These are phyloP conservation scores for Cepaea nemoralis DNA, from an alignment of 1,140 invertebrate genomes.

Conservation along the genomic window DNA sequence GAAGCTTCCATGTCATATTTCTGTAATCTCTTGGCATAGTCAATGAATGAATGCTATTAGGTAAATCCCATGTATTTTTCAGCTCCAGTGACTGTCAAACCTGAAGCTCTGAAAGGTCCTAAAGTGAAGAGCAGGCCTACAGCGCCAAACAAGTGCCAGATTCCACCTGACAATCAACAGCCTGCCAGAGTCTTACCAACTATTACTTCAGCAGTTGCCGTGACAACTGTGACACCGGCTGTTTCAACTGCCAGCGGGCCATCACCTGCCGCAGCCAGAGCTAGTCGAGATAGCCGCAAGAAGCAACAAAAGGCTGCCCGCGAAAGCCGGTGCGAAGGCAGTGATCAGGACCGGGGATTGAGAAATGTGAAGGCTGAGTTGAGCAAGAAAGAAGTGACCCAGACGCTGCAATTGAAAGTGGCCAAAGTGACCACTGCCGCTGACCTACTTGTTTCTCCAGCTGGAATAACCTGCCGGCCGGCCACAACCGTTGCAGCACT, in stretches of 20 bases:
- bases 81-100: neutral
- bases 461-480: neutral
- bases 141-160: neutral
- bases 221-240: neutral
- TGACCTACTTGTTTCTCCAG: constrained; percentile 11
- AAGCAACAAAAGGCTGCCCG: constrained; percentile 31
- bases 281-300: constrained; percentile 29
- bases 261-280: constrained; percentile 16
- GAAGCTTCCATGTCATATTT: too few relatives aligned
- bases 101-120: neutral
- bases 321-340: constrained; percentile 20
- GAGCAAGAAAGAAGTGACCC: constrained; percentile 27
- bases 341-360: constrained; percentile 25
- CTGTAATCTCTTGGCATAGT: too few relatives aligned
- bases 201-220: neutral
- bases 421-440: neutral
- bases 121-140: neutral
- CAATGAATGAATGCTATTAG: too few relatives aligned
- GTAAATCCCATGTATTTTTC: too few relatives aligned
- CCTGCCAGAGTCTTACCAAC: neutral
- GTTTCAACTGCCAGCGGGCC: neutral
- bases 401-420: neutral
- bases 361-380: constrained; percentile 27
- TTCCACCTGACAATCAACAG: neutral
- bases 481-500: neutral